These are phyloP conservation scores for Microctonus hyperodae DNA, from an alignment of 2,888 invertebrate species.

Conservation along the genomic window DNA sequence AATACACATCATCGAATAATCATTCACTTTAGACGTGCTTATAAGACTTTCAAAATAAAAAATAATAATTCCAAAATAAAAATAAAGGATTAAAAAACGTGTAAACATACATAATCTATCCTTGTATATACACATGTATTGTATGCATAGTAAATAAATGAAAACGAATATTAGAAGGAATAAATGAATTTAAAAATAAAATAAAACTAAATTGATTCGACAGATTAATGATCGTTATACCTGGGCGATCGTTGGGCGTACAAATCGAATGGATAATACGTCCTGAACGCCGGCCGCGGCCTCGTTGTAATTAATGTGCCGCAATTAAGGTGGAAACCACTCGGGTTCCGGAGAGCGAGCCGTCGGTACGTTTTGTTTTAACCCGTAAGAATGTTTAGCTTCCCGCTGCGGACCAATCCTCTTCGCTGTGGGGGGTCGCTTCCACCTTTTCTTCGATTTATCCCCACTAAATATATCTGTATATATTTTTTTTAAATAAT, in stretches of 20 bases:
- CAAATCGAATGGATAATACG: constrained; percentile 46
- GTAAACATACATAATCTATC: no score
- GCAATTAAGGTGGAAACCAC: constrained; percentile 59
- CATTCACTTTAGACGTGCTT: background rate
- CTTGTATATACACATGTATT: background rate
- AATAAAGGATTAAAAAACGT: no score
- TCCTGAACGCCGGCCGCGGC: constrained; percentile 48
- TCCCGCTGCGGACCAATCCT: constrained; percentile 61
- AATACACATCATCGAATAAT: background rate
- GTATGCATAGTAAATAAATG: background rate
- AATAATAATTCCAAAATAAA: no score
- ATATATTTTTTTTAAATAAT: no score
- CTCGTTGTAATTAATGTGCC: constrained; percentile 60
- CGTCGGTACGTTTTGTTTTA: constrained; percentile 60
- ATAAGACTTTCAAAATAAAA: no score
- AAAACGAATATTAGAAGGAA: background rate
- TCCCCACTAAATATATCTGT: constrained; percentile 9
- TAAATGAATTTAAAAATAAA: constrained; percentile 7
- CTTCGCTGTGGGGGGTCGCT: constrained; percentile 57
- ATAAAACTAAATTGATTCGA: constrained; percentile 28
- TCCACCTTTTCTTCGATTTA: constrained; percentile 38
- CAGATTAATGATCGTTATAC: constrained; percentile 31
- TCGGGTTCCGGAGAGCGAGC: constrained; percentile 49
- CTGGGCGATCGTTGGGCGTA: constrained; percentile 30
- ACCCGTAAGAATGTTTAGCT: constrained; percentile 59